These are phyloP conservation scores for Grammomys dolichurus DNA, from an alignment of 2,113 vertebrate species.

Conservation along the genomic window DNA sequence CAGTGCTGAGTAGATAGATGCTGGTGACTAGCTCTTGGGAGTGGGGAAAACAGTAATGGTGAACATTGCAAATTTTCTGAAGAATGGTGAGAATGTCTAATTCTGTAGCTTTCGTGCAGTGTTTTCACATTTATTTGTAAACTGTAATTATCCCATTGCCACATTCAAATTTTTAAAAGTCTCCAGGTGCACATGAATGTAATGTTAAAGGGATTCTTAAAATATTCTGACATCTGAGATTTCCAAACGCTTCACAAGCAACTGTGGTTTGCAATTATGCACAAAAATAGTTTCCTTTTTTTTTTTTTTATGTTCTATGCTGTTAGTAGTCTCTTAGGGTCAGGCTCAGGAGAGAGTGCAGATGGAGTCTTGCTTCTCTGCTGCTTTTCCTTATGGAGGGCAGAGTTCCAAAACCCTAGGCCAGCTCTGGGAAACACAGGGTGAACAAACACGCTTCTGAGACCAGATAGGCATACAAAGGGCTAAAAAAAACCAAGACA, in stretches of 20 bases:
- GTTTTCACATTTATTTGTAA: slow-evolving; percentile 63
- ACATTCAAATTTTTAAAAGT: slow-evolving; percentile 60
- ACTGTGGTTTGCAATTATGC: neutral
- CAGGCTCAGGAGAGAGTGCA: neutral
- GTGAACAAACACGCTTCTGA: neutral
- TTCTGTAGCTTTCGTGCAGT: neutral
- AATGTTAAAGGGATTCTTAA: slow-evolving; percentile 33
- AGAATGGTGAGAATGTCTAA: neutral
- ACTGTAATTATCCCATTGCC: slow-evolving; percentile 51
- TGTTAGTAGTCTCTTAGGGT: neutral
- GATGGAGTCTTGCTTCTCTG: neutral
- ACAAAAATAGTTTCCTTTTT: neutral
- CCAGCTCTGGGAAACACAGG: neutral
- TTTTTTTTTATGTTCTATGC: neutral
- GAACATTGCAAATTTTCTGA: neutral
- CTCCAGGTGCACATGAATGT: slow-evolving; percentile 54
- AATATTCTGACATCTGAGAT: slow-evolving; percentile 12
- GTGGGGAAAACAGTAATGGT: neutral
- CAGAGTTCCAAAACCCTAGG: neutral
- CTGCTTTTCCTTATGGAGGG: fast-evolving
- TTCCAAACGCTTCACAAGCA: neutral
- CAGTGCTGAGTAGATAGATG: neutral
- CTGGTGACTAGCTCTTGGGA: neutral
- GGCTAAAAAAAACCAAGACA: neutral
- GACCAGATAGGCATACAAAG: neutral